Evolutionary conservation across 2,797 vertebrate species (phyloP), one percentile per base, ranked within the genome.

Genomic region (Ataeniobius toweri): DNA sequence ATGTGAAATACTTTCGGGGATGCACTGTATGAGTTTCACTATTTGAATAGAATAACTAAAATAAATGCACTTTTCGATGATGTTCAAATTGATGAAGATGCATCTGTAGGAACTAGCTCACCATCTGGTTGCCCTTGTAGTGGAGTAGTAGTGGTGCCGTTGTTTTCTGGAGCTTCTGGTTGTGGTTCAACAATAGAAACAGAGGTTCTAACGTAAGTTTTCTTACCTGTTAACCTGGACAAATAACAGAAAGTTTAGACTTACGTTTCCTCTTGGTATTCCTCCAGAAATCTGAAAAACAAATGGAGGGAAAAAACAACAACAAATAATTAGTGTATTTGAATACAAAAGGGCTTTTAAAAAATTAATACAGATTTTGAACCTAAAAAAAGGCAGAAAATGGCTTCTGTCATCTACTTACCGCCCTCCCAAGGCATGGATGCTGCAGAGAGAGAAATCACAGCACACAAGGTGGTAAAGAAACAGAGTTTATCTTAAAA

Each of bases 241-340:
- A 7, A 2, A 44, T 10, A 46, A 71, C 8, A 59, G 6, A 0
- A n/a, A 0, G 46, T 24, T 39, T 18, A 2, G 72, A 86, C 79
- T 78, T 74, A 91, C 91, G 0, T 2, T 0, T 0, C 0, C 1
- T 36, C 2, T 70, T 39, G 0, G 41, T 0, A 31, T 59, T 91
- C 39, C 9, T 82, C 93, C 91, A 94, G 79, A 94, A 94, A 22
- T 85, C 93, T 94, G 53, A 20, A 65, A 71, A 8, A 56, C 76
- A 36, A 10, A 81, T 48, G 20, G 7, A 67, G 22, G 5, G 20
- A 39, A 14, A 10, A 53, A 39, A 16, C 13, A 0, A n/a, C 2
- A 44, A 24, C 20, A 44, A 2, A 68, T 31, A 65, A 36, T 12
- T 18, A 3, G 0, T 20, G 14, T 20, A 8, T 36, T 3, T 63